Conservation (phyloP, 1,140 invertebrate genomes). For the Tetramorium parvispinum region DNA sequence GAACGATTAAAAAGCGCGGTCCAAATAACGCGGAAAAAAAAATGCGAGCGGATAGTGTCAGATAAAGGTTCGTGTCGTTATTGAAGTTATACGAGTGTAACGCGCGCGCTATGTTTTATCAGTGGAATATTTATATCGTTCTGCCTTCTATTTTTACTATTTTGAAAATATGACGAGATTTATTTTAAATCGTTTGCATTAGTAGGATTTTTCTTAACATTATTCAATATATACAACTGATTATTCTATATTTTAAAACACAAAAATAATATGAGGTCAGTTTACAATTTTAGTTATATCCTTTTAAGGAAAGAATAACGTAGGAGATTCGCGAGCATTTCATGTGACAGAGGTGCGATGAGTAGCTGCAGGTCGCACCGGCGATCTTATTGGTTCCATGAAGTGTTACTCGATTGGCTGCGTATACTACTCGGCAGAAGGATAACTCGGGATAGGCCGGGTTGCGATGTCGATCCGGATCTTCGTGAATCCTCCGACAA, state of each 20-base stretch:
- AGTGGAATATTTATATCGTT: constrained; percentile 34
- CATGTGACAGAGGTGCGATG: not conserved
- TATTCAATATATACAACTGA: not conserved
- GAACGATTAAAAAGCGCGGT: constrained; percentile 54
- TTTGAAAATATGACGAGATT: not conserved
- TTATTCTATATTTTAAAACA: not conserved
- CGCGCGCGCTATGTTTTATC: constrained; percentile 4
- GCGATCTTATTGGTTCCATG: not conserved
- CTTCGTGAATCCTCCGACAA: constrained; percentile 79
- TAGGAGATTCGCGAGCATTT: not conserved
- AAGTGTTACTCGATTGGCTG: constrained; percentile 7
- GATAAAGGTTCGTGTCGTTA: constrained; percentile 48
- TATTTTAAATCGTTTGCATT: not conserved
- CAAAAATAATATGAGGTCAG: not conserved
- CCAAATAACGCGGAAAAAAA: constrained; percentile 59
- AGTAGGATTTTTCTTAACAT: not conserved
- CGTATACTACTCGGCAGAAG: not conserved
- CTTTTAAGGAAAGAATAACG: not conserved
- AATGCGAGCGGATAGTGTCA: constrained; percentile 37
- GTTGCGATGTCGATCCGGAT: constrained; percentile 78
- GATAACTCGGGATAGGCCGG: not conserved
- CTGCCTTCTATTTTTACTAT: not conserved
- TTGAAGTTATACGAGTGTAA: constrained; percentile 10
- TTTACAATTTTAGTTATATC: not conserved
- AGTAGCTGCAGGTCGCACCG: not conserved